Evolutionary conservation across 2,113 vertebrate species (phyloP).

Genomic region (Archilochus colubris): DNA sequence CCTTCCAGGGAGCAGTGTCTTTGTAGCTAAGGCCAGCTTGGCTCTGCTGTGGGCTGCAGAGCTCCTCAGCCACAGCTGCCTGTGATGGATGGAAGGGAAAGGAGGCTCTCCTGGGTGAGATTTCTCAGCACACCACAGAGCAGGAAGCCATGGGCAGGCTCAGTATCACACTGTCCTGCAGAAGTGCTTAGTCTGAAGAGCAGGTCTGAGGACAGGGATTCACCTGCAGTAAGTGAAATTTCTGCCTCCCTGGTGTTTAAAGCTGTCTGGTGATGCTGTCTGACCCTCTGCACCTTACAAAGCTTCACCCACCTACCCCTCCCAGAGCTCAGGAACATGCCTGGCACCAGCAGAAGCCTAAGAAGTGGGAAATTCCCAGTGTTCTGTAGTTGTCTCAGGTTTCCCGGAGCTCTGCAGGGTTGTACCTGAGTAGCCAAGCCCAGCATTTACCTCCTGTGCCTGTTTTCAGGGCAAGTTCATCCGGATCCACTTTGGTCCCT

Average conservation of each 20-base stretch:
- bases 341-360: neutral
- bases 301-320: neutral
- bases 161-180: accelerated
- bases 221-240: neutral
- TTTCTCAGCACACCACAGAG: neutral
- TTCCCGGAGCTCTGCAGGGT: neutral
- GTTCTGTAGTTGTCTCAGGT: neutral
- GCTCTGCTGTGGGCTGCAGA: neutral
- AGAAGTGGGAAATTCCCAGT: neutral
- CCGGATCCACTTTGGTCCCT: slow-evolving; percentile 92
- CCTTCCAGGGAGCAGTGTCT: neutral
- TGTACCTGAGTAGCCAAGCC: neutral
- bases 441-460: neutral
- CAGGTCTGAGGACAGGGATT: neutral
- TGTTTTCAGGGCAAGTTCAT: slow-evolving; percentile 90
- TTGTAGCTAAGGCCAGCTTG: neutral
- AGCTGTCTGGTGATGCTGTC: neutral
- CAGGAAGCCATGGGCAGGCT: neutral
- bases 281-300: neutral
- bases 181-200: neutral
- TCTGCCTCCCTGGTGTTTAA: neutral
- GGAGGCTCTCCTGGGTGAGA: neutral
- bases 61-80: neutral
- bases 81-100: neutral
- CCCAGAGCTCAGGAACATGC: neutral